Conservation (phyloP, 92 coral and sea anemone species). For the Umimayanthus kanabou region DNA sequence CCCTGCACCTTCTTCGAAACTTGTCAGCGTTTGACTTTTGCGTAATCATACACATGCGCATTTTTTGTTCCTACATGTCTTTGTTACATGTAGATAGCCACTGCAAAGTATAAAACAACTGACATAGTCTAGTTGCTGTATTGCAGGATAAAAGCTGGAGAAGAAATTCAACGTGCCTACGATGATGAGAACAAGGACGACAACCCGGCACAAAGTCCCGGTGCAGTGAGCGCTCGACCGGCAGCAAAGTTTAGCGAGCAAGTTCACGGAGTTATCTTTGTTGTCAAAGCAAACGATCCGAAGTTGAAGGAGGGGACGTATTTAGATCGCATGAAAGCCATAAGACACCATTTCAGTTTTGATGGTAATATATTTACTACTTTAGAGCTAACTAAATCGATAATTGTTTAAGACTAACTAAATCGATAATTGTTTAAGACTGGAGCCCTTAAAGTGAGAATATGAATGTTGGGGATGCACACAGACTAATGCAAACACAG, state of each 20-base stretch:
- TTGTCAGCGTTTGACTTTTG: no score
- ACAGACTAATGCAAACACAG: no score
- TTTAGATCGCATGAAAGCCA: constrained; percentile 53
- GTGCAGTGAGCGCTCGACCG: not conserved
- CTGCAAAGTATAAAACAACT: no score
- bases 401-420: no score
- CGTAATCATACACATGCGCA: no score
- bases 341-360: constrained; percentile 63
- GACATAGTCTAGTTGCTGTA: not conserved
- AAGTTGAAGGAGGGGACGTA: constrained; percentile 68
- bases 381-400: no score
- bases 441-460: no score
- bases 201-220: not conserved
- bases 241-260: constrained; percentile 43
- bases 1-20: no score
- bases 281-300: constrained; percentile 69
- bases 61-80: no score
- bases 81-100: no score
- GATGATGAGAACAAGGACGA: constrained; percentile 18
- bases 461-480: no score
- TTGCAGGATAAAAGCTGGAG: constrained; percentile 54
- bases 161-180: constrained; percentile 44
- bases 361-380: constrained; percentile 48
- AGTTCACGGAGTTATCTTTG: constrained; percentile 74
- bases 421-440: no score